phyloP scores from a whole-genome alignment of 2,888 invertebrate genomes.

The Orchesellides sinensis region DNA sequence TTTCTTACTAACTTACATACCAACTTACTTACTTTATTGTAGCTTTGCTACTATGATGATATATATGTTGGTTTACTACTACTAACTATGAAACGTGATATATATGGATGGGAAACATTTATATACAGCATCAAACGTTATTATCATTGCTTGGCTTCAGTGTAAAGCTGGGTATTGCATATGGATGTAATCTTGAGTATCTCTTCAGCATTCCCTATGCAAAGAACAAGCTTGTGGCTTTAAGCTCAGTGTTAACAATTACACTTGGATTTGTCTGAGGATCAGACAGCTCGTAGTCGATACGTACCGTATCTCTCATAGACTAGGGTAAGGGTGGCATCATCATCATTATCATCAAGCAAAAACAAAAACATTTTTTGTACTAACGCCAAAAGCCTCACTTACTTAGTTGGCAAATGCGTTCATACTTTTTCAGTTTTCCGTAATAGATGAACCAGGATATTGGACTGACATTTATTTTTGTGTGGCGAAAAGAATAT shows the following conservation, averaged over 20 bases:
- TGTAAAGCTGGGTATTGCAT: too few relatives aligned
- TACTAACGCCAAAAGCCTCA: not conserved
- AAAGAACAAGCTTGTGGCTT: too few relatives aligned
- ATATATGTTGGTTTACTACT: not conserved
- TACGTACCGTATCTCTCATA: slow-evolving; percentile 1
- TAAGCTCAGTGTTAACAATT: not conserved
- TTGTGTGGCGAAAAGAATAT: too few relatives aligned
- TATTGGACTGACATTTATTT: too few relatives aligned
- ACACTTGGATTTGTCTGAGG: not conserved
- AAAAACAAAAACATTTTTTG: not conserved
- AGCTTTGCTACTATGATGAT: not conserved
- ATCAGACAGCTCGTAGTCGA: slow-evolving; percentile 35
- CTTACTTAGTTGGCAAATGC: slow-evolving; percentile 22
- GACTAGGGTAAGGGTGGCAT: slow-evolving; percentile 34
- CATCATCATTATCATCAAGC: not conserved
- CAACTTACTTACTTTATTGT: slow-evolving; percentile 53
- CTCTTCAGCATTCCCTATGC: too few relatives aligned
- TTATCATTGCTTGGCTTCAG: not conserved
- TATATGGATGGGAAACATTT: slow-evolving; percentile 33
- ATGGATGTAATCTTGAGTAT: too few relatives aligned
- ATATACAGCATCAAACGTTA: not conserved
- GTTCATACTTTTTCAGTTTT: too few relatives aligned
- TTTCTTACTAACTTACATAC: slow-evolving; percentile 60
- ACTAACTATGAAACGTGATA: slow-evolving; percentile 7
- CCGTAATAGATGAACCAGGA: too few relatives aligned